Evolutionary conservation across 2,888 invertebrate genomes (phyloP).

Genomic region (Pristionchus mayeri): DNA sequence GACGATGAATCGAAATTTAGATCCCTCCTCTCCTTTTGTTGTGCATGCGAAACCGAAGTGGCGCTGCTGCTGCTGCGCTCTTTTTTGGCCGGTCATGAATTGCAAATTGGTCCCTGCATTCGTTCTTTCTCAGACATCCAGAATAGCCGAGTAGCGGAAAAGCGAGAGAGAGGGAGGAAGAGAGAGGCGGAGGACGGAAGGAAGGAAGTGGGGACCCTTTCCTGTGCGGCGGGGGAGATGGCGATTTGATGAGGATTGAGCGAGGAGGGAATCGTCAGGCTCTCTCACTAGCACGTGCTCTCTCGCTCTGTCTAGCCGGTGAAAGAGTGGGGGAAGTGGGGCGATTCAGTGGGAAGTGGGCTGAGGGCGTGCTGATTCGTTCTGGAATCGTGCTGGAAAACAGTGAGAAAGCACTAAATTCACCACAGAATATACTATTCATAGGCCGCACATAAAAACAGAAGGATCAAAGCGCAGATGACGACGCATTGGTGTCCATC

Average conservation of each 20-base stretch:
- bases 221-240: background rate
- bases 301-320: background rate
- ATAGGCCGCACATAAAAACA: too few relatives aligned
- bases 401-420: too few relatives aligned
- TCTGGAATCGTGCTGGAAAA: too few relatives aligned
- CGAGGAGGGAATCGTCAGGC: background rate
- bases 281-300: background rate
- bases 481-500: too few relatives aligned
- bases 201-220: slow-evolving; percentile 22
- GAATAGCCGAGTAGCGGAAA: background rate
- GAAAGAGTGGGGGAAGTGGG: background rate
- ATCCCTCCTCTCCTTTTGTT: too few relatives aligned
- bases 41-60: too few relatives aligned
- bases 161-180: slow-evolving; percentile 36
- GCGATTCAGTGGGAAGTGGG: background rate
- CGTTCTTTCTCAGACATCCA: background rate
- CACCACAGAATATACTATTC: too few relatives aligned
- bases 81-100: background rate
- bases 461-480: too few relatives aligned
- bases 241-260: slow-evolving; percentile 10
- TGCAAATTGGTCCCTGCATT: background rate
- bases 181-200: slow-evolving; percentile 29
- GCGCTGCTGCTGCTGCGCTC: too few relatives aligned
- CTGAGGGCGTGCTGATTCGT: background rate
- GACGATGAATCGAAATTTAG: too few relatives aligned